Evolutionary conservation across 2,113 vertebrate species (phyloP).

Genomic region (Girardinichthys multiradiatus): DNA sequence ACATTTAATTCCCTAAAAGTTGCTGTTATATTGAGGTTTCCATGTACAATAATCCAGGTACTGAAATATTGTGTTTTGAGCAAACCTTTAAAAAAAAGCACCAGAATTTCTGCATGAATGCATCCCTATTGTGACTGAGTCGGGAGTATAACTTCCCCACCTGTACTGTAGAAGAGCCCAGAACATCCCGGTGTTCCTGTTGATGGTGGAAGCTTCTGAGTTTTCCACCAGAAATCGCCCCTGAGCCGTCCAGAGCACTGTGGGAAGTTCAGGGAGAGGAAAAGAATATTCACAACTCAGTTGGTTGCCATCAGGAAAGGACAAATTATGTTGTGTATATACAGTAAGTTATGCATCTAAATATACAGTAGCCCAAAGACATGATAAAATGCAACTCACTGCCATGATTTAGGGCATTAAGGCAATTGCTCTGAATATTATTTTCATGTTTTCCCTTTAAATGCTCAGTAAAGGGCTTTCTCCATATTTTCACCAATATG

Average conservation of each 20-base stretch:
- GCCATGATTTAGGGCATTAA: slow-evolving; percentile 18
- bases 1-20: background rate
- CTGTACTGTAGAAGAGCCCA: slow-evolving; percentile 98
- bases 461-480: slow-evolving; percentile 16
- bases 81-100: background rate
- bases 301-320: slow-evolving; percentile 29
- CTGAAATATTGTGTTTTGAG: background rate
- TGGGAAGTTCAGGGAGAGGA: background rate
- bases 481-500: slow-evolving; percentile 22
- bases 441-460: slow-evolving; percentile 22
- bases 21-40: background rate
- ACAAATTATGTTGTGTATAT: slow-evolving; percentile 30
- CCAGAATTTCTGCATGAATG: background rate
- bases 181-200: slow-evolving; percentile 95
- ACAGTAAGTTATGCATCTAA: slow-evolving; percentile 44
- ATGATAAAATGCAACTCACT: slow-evolving; percentile 40
- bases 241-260: slow-evolving; percentile 98
- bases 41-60: background rate
- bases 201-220: slow-evolving; percentile 93
- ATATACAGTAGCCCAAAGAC: slow-evolving; percentile 20
- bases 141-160: slow-evolving; percentile 68
- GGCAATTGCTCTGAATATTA: slow-evolving; percentile 20
- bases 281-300: slow-evolving; percentile 5
- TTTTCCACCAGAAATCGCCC: slow-evolving; percentile 94
- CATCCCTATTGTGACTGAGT: background rate